Evolutionary conservation across 2,797 vertebrate genomes (phyloP).

Genomic region (Sebastes matsubarae): DNA sequence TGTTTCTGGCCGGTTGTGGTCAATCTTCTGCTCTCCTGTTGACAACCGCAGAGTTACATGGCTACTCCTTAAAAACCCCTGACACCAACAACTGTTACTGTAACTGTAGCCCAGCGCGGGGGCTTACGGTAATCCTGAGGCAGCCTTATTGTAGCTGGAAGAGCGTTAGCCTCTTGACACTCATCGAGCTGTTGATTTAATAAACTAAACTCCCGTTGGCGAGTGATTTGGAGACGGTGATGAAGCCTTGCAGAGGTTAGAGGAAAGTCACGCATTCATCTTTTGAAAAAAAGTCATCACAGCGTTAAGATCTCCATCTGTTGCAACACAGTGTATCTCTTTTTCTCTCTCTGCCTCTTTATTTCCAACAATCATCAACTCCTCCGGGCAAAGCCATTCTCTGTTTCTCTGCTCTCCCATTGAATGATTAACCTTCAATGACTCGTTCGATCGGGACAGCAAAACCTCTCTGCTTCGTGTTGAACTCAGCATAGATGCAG

Average conservation of each 20-base stretch:
- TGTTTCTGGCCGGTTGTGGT: constrained; percentile 69
- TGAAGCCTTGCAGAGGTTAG: constrained; percentile 24
- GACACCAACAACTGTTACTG: constrained; percentile 64
- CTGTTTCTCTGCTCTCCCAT: constrained; percentile 6
- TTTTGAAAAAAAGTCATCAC: neutral
- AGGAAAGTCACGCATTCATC: constrained; percentile 12
- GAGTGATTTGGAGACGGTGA: constrained; percentile 9
- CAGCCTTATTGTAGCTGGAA: constrained; percentile 35
- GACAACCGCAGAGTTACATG: constrained; percentile 52
- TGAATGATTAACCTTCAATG: constrained; percentile 68
- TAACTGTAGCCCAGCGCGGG: constrained; percentile 50
- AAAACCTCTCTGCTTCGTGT: constrained; percentile 5
- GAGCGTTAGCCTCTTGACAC: constrained; percentile 29
- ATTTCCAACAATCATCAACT: constrained; percentile 53
- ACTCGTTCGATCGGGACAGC: constrained; percentile 31
- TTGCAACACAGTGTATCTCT: neutral
- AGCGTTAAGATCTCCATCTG: constrained; percentile 9
- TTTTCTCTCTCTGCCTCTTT: neutral
- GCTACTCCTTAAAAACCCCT: constrained; percentile 37
- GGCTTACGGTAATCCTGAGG: constrained; percentile 60
- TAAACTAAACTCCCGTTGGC: constrained; percentile 23
- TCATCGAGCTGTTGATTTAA: constrained; percentile 35
- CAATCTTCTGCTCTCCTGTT: constrained; percentile 47
- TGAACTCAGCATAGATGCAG: constrained; percentile 1
- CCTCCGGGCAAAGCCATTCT: neutral